These are phyloP conservation scores for Tetranychus urticae DNA, from an alignment of 1,140 invertebrate genomes.

Conservation along the genomic window DNA sequence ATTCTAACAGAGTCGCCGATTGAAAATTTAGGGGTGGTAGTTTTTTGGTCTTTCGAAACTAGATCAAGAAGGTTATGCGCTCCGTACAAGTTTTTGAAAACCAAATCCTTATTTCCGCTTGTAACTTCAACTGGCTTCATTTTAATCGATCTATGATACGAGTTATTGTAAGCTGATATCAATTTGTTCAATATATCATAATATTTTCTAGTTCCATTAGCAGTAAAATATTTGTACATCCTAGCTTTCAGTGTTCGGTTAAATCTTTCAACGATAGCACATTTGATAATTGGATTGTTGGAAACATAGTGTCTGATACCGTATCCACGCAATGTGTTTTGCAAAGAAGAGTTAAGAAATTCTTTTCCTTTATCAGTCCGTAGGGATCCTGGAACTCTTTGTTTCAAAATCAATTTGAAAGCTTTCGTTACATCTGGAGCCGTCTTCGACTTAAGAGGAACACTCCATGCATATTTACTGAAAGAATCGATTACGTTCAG, in stretches of 20 bases:
- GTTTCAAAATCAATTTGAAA: not conserved
- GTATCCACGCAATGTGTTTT: not conserved
- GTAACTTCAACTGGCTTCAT: not conserved
- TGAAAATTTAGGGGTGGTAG: not conserved
- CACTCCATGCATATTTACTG: not conserved
- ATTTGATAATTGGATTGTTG: not conserved
- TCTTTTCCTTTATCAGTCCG: not conserved
- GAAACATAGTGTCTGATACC: not conserved
- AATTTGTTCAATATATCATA: not conserved
- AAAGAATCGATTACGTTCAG: no score
- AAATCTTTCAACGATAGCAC: not conserved
- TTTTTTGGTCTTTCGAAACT: not conserved
- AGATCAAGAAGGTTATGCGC: not conserved
- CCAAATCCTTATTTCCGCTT: not conserved
- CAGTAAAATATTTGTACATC: not conserved
- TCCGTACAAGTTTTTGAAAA: not conserved
- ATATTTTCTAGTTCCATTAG: not conserved
- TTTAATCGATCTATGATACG: not conserved
- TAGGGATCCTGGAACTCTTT: not conserved
- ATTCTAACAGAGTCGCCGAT: not conserved
- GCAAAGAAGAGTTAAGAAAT: not conserved
- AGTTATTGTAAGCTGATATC: not conserved
- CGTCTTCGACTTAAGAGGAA: not conserved
- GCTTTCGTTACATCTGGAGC: not conserved
- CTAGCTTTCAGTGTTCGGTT: not conserved